Conservation (phyloP, 2,113 vertebrate species). For the Scytalopus superciliaris region DNA sequence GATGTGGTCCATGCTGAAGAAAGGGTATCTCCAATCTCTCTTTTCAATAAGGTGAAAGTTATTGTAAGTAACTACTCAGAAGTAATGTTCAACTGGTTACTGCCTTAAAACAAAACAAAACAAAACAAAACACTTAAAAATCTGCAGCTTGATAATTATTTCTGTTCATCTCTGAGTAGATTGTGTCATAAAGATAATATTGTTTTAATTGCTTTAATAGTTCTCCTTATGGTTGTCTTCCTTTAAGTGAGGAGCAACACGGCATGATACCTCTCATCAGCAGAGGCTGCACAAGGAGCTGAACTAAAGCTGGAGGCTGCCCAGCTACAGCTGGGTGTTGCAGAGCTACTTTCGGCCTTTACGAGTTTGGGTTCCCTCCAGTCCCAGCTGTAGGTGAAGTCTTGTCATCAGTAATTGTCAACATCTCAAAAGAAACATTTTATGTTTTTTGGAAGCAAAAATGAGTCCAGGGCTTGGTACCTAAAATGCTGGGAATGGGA, state of each 20-base stretch:
- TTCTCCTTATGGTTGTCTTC: neutral
- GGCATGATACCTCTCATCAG: neutral
- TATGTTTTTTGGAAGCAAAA: neutral
- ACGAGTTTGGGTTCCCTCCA: neutral
- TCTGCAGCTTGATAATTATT: constrained; percentile 9
- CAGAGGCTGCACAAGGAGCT: neutral
- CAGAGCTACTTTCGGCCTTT: neutral
- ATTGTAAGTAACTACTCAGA: neutral
- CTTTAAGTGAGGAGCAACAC: constrained; percentile 4
- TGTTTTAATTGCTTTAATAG: constrained; percentile 45
- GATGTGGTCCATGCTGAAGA: neutral
- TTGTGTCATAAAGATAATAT: constrained; percentile 24
- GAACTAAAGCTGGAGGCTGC: neutral
- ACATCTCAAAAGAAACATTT: neutral
- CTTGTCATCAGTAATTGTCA: neutral
- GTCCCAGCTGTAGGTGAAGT: neutral
- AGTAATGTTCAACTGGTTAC: neutral
- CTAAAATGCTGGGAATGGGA: neutral
- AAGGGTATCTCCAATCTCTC: neutral
- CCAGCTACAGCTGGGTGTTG: neutral
- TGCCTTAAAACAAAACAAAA: neutral
- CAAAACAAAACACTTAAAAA: neutral
- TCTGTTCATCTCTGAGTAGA: neutral
- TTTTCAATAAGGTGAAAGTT: neutral
- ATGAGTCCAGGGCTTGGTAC: neutral